Conservation (phyloP, 2,888 invertebrate species). For the Trachelus tabidus region DNA sequence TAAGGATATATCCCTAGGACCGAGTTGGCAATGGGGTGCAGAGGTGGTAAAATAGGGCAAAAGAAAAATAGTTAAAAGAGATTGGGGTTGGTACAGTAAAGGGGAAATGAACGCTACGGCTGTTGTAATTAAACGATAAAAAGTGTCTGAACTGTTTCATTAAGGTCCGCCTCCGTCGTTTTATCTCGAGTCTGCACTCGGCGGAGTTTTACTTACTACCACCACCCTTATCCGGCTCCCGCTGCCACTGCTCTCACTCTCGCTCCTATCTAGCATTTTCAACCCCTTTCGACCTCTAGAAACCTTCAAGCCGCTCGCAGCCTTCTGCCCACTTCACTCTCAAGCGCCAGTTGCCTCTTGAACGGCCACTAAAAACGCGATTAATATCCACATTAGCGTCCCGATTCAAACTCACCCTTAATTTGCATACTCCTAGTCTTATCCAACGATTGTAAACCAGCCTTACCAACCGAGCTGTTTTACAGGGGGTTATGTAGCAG, state of each 20-base stretch:
- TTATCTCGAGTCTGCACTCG: slow-evolving; percentile 27
- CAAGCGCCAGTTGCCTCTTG: background rate
- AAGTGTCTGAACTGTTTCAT: slow-evolving; percentile 32
- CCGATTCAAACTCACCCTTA: slow-evolving; percentile 22
- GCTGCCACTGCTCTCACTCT: background rate
- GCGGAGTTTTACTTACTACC: background rate
- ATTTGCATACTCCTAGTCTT: slow-evolving; percentile 5
- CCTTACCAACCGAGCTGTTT: background rate
- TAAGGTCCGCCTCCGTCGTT: slow-evolving; percentile 26
- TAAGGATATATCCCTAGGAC: background rate
- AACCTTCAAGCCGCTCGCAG: background rate
- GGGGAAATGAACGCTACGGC: background rate
- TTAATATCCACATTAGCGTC: slow-evolving; percentile 25
- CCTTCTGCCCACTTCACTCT: background rate
- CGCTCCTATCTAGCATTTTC: background rate
- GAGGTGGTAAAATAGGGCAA: background rate
- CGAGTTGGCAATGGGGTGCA: background rate
- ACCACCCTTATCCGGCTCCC: background rate
- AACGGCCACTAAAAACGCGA: slow-evolving; percentile 26
- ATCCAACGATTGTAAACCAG: background rate
- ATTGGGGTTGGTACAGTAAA: background rate
- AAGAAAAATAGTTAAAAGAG: background rate
- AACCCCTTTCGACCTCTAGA: background rate
- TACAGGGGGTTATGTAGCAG: background rate
- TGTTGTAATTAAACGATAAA: slow-evolving; percentile 34